These are phyloP conservation scores for Pseudolycoriella hygida DNA, from an alignment of 2,888 invertebrate genomes.

Conservation along the genomic window DNA sequence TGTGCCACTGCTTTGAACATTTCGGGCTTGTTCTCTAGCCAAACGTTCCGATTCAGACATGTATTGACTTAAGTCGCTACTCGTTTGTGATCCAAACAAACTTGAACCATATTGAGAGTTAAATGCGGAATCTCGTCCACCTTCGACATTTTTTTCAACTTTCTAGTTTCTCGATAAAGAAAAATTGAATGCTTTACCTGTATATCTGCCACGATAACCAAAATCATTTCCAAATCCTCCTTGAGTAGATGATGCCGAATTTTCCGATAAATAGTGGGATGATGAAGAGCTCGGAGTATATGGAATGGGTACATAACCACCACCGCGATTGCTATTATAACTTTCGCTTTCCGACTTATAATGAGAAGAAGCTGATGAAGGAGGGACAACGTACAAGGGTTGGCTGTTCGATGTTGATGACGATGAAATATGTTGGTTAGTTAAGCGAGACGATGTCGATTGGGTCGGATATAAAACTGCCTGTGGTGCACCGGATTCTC, in stretches of 20 bases:
- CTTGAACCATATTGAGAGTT: neutral
- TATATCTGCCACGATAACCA: too few relatives aligned
- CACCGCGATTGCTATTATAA: neutral
- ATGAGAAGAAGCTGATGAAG: neutral
- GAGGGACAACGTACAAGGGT: neutral
- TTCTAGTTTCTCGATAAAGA: too few relatives aligned
- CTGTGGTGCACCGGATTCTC: neutral
- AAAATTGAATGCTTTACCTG: too few relatives aligned
- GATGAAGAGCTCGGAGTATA: neutral
- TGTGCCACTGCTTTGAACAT: conserved; percentile 15
- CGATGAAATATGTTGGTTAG: conserved; percentile 3
- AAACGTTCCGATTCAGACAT: conserved; percentile 23
- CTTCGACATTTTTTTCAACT: neutral
- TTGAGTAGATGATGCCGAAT: neutral
- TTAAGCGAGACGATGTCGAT: conserved; percentile 4
- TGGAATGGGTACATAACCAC: neutral
- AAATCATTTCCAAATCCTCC: neutral
- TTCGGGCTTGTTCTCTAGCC: conserved; percentile 21
- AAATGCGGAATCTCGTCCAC: neutral
- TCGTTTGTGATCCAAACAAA: conserved; percentile 1
- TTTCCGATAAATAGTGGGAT: conserved; percentile 2
- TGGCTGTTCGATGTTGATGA: neutral
- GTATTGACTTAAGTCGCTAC: conserved; percentile 17
- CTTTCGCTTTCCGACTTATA: neutral
- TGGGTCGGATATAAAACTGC: conserved; percentile 6